Evolutionary conservation across 1,140 invertebrate genomes (phyloP).

Genomic region (Drosophila fuyamai): DNA sequence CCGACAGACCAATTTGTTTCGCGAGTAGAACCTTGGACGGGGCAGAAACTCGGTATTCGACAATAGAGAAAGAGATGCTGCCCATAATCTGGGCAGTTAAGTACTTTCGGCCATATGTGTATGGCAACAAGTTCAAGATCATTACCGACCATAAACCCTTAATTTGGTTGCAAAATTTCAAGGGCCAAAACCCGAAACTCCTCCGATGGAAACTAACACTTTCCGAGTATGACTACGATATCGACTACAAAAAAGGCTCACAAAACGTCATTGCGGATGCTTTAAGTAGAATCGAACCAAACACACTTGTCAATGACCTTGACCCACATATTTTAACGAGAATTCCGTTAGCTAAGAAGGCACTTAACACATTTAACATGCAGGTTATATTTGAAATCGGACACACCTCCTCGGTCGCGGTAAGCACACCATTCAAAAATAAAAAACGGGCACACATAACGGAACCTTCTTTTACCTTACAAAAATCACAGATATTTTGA

Average conservation of each 20-base stretch:
- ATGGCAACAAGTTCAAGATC: neutral
- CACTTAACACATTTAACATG: neutral
- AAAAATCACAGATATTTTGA: conserved; percentile 2
- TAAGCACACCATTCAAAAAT: neutral
- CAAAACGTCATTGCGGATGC: neutral
- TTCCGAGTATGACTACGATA: neutral
- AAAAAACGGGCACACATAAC: neutral
- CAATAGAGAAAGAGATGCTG: neutral
- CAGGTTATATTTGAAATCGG: neutral
- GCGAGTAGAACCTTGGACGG: neutral
- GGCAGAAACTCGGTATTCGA: neutral
- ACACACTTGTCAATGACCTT: neutral
- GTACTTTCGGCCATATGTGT: neutral
- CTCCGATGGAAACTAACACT: neutral
- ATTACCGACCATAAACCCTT: conserved; percentile 2
- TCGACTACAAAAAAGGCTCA: neutral
- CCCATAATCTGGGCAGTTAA: neutral
- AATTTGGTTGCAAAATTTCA: neutral
- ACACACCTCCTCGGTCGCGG: neutral
- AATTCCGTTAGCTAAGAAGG: neutral
- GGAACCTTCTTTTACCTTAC: neutral
- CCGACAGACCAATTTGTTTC: neutral
- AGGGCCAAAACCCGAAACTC: neutral
- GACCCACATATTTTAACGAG: neutral
- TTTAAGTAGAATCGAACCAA: neutral